Conservation (phyloP, 92 coral and sea anemone genomes). For the Porites cylindrica region DNA sequence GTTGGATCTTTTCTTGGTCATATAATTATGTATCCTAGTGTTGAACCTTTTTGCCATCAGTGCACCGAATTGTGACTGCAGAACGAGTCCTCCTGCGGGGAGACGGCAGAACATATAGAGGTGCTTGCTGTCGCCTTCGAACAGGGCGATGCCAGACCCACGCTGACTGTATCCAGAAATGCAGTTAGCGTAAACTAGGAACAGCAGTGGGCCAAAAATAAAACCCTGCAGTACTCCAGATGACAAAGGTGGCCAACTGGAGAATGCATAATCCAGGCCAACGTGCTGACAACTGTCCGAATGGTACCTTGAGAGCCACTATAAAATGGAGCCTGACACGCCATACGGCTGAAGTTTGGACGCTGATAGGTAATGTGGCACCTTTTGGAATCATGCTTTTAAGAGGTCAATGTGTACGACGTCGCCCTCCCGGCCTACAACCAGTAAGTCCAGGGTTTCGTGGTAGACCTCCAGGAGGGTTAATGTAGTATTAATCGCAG, state of each 20-base stretch:
- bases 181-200: too few species aligned
- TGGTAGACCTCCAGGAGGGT: slow-evolving; percentile 65
- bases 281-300: slow-evolving; percentile 49
- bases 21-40: too few species aligned
- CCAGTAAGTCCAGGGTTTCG: slow-evolving; percentile 32
- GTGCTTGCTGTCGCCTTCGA: too few species aligned
- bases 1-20: too few species aligned
- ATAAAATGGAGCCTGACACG: slow-evolving; percentile 25
- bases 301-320: slow-evolving; percentile 55
- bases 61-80: too few species aligned
- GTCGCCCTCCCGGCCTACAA: slow-evolving; percentile 18
- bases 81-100: too few species aligned
- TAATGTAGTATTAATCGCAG: slow-evolving; percentile 40
- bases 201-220: slow-evolving; percentile 1
- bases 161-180: background rate
- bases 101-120: too few species aligned
- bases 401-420: slow-evolving; percentile 53
- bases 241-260: slow-evolving; percentile 64
- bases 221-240: slow-evolving; percentile 59
- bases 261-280: slow-evolving; percentile 33
- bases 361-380: slow-evolving; percentile 46
- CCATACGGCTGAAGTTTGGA: slow-evolving; percentile 32
- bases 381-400: slow-evolving; percentile 64
- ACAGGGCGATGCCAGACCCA: slow-evolving; percentile 3
- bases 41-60: too few species aligned